These are phyloP conservation scores for Oscheius myriophilus DNA, from an alignment of 2,888 invertebrate genomes.

Conservation along the genomic window DNA sequence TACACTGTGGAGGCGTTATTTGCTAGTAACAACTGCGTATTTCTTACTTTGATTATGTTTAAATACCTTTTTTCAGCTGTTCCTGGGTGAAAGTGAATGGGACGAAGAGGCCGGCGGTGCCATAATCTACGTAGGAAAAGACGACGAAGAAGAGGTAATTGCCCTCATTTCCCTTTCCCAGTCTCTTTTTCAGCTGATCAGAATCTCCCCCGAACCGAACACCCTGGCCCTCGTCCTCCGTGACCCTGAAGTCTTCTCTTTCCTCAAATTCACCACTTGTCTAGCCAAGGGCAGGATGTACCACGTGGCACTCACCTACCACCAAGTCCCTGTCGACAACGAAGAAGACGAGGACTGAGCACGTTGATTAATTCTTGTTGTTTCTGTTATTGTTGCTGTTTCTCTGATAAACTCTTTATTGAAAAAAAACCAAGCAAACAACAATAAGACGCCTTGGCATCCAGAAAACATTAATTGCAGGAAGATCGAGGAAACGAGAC, in stretches of 20 bases:
- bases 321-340: constrained; percentile 44
- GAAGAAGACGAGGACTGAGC: constrained; percentile 19
- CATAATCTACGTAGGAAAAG: constrained; percentile 55
- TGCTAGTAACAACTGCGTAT: too few species aligned
- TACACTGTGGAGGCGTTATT: too few species aligned
- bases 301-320: constrained; percentile 41
- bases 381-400: constrained; percentile 2
- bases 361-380: too few species aligned
- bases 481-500: background rate
- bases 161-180: too few species aligned
- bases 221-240: constrained; percentile 57
- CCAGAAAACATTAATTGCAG: constrained; percentile 4
- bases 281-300: constrained; percentile 41
- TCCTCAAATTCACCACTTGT: constrained; percentile 62
- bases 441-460: constrained; percentile 6
- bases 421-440: background rate
- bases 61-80: constrained; percentile 40
- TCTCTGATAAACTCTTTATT: background rate
- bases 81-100: constrained; percentile 53
- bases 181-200: constrained; percentile 25
- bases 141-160: constrained; percentile 58
- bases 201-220: constrained; percentile 45
- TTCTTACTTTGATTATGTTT: too few species aligned
- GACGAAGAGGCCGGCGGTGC: constrained; percentile 55
- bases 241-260: constrained; percentile 63